A percentile compares a stretch with the other conserved stretches of the same genome.
phyloP scores from a whole-genome alignment of 2,113 vertebrate genomes.

The Hystrix cristata region DNA sequence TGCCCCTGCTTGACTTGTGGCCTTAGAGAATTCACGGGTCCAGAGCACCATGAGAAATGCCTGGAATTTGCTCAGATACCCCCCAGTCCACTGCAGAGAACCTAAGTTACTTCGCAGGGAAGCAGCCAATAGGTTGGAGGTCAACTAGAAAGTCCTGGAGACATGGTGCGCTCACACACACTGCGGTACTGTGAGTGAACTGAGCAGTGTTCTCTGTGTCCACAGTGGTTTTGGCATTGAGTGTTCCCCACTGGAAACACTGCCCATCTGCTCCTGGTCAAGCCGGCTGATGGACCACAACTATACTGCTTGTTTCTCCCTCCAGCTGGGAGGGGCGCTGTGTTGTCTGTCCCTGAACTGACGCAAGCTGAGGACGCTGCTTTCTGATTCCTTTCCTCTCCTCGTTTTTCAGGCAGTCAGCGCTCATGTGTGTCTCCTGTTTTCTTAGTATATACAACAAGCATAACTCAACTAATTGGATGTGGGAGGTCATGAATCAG shows the following conservation, averaged over 20 bases:
- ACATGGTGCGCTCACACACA: accelerated
- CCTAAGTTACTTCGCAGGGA: accelerated
- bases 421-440: too few species aligned
- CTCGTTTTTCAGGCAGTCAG: neutral
- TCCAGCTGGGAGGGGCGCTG: neutral
- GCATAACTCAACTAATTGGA: neutral
- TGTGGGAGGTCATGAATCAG: neutral
- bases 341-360: neutral
- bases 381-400: neutral
- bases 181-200: neutral
- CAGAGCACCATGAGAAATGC: neutral
- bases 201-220: neutral
- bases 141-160: neutral
- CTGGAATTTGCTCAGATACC: neutral
- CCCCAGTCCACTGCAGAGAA: neutral
- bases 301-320: neutral
- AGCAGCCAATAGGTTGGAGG: neutral
- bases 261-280: too few species aligned
- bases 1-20: neutral
- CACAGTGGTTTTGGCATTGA: accelerated
- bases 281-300: neutral
- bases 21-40: neutral
- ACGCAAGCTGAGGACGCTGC: too few species aligned
- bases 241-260: neutral
- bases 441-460: neutral